These are phyloP conservation scores for Lycophotia porphyrea DNA, from an alignment of 2,888 invertebrate genomes.

Conservation along the genomic window DNA sequence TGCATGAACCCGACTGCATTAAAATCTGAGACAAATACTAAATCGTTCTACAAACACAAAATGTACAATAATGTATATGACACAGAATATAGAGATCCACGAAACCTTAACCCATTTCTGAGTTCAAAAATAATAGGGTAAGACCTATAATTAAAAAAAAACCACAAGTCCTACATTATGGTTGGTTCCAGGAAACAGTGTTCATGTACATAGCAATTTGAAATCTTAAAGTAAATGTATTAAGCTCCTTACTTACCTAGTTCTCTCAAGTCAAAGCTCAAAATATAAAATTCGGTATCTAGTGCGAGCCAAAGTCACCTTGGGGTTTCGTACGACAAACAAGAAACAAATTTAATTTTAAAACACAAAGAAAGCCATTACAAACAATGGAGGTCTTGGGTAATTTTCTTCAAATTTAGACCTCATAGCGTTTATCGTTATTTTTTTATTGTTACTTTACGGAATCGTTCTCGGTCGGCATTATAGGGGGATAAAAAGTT, in stretches of 20 bases:
- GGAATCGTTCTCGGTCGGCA: constrained; percentile 50
- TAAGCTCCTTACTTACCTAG: neutral
- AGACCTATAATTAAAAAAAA: neutral
- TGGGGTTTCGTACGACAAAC: constrained; percentile 26
- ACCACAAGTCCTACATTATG: neutral
- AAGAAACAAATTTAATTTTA: constrained; percentile 54
- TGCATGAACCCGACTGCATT: neutral
- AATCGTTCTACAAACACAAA: neutral
- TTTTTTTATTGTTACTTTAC: constrained; percentile 61
- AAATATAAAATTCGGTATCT: constrained; percentile 36
- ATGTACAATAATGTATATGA: too few relatives aligned
- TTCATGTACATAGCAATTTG: neutral
- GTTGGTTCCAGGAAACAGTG: neutral
- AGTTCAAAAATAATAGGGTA: neutral
- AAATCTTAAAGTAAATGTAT: constrained; percentile 6
- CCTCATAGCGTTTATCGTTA: constrained; percentile 59
- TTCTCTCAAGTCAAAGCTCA: constrained; percentile 17
- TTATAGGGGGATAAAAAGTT: constrained; percentile 53
- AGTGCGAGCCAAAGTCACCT: constrained; percentile 9
- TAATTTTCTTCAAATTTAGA: constrained; percentile 61
- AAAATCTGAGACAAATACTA: neutral
- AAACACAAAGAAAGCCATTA: constrained; percentile 58
- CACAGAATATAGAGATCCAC: neutral
- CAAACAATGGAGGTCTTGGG: constrained; percentile 47
- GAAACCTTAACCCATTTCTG: neutral